Base-by-base conservation (phyloP, 2,888 invertebrate species). In the Abrostola triplasia region DNA sequence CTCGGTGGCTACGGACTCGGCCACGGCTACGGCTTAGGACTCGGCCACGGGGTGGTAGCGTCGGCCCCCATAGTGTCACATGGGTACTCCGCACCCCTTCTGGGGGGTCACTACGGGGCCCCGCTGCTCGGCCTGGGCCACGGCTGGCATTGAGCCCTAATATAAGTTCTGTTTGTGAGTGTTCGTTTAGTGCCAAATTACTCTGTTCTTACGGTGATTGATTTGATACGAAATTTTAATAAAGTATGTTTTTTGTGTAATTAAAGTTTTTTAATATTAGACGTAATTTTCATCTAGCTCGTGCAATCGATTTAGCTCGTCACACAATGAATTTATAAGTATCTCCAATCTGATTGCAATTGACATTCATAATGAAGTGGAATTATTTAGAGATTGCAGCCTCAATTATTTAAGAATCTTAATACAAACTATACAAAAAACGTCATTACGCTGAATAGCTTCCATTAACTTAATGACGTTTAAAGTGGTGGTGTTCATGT, bases 101-200 rank as follows among this genome's bases (percentile, higher is more conserved):
- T 61, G 9, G 65, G 81, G n/a, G 81, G 80, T n/a, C 78, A 81
- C 58, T 80, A 82, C 50, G 81, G 79, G 0, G 36, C 66, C 65
- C 89, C 70, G 66, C 70, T 81, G 77, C 69, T 86, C 5, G 88
- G 88, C 7, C 67, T 90, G n/a, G 89, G 90, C 5, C 91, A 91
- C 57, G 79, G 90, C 47, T 90, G 91, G 90, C 90, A 87, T 84
- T 90, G 81, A 85, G 67, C 63, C 52, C 49, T 50, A 67, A 53
- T 13, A 36, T 51, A 50, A 59, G 47, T 50, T 38, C 6, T 24
- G 37, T 68, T 50, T 73, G 59, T 55, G 70, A 64, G 64, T 61
- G 58, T 58, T 67, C 70, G 62, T 76, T 81, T 81, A 84, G 87
- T 90, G 89, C 87, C 87, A 89, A 89, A 89, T 85, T 87, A 82